Base-by-base conservation (phyloP, 2,888 invertebrate species). In the Drosophila anomalata region DNA sequence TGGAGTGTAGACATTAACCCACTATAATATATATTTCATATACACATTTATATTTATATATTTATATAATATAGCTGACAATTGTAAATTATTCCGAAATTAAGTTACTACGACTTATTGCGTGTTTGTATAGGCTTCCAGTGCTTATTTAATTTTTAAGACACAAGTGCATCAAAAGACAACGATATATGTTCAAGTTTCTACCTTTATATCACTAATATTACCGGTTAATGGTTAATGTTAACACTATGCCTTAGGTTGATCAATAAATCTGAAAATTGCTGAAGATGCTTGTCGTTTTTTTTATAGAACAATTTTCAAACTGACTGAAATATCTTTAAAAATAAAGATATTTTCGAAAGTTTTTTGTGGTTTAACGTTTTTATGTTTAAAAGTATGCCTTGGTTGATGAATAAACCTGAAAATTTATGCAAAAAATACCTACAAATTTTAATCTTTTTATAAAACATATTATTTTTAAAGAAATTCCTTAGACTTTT, bases 111-210 rank as follows among this genome's bases (percentile, higher is more conserved):
- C 61, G 8, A 9, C 29, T 29, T 29, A 29, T 29, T 29, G 29
- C 9, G 54, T 70, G 62, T 54, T 62, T 24, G 4, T 39, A 33
- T 39, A 33, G 50, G 66, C 55, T 65, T 65, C 65, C 12, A 50
- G 51, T 36, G 39, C 36, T 54, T 69, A 41, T 44, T 55, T 69
- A 61, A 41, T 55, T 24, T 39, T 70, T 70, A 70, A 70, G 69
- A 61, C 20, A 61, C 20, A 24, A 24, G 20, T 61, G 69, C 70
- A 69, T 69, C 69, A 69, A 69, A 69, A 69, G 70, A 69, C 69
- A 69, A 69, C 61, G 69, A 69, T 52, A 31, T 31, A 62, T 62
- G 59, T 58, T 61, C 29, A 31, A n/a, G n/a, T 36, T 36, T 7
- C 6, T n/a, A 29, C 29, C 8, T 29, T 36, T 36, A 14, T 29